These are phyloP conservation scores for Heliconius hortense DNA, from an alignment of 2,888 invertebrate genomes.

Conservation along the genomic window DNA sequence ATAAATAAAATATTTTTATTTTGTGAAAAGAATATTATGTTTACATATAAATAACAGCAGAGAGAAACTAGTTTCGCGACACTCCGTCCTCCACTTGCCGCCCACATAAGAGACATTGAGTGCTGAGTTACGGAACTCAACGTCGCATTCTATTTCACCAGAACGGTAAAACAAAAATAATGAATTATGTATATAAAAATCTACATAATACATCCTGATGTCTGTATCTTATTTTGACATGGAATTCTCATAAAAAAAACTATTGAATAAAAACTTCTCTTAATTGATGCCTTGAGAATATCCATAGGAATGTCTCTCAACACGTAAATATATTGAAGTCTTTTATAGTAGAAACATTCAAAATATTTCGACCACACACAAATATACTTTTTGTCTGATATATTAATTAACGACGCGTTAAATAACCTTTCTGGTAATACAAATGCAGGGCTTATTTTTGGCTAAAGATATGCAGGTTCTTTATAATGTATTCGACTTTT, in stretches of 20 bases:
- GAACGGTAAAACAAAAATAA: neutral
- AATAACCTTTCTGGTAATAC: constrained; percentile 3
- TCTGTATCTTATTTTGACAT: neutral
- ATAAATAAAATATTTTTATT: too few relatives aligned
- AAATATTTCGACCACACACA: constrained; percentile 16
- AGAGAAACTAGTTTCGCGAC: too few relatives aligned
- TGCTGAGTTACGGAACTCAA: neutral
- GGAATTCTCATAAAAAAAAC: neutral
- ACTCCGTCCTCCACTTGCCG: too few relatives aligned
- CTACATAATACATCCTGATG: neutral
- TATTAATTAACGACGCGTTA: constrained; percentile 8
- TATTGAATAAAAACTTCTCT: constrained; percentile 1
- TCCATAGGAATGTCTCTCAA: neutral
- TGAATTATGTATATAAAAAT: neutral
- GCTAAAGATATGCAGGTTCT: neutral
- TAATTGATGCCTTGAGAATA: constrained; percentile 1
- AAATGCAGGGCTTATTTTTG: neutral
- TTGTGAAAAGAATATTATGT: too few relatives aligned
- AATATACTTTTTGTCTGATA: neutral
- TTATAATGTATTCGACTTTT: neutral
- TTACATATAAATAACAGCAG: too few relatives aligned
- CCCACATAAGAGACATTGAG: too few relatives aligned
- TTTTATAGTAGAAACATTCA: constrained; percentile 4
- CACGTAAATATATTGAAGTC: neutral
- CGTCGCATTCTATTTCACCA: neutral